Evolutionary conservation across 2,113 vertebrate species (phyloP).

Genomic region (Entosphenus tridentatus): DNA sequence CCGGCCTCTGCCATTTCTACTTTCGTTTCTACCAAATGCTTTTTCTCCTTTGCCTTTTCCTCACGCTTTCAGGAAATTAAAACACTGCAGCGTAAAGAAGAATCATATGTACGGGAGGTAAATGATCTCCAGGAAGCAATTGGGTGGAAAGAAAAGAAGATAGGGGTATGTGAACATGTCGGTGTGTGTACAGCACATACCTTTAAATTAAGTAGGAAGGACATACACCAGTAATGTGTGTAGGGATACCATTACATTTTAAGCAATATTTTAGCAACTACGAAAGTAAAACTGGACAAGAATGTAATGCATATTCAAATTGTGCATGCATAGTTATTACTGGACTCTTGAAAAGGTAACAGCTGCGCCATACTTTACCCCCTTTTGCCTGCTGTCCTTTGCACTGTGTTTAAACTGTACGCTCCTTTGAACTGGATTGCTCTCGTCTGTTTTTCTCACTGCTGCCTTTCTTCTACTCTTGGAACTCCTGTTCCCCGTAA

Average conservation of each 20-base stretch:
- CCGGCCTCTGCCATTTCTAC: conserved; percentile 17
- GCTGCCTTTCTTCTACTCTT: conserved; percentile 11
- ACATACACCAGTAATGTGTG: too few relatives aligned
- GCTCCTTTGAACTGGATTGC: conserved; percentile 11
- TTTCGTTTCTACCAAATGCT: conserved; percentile 15
- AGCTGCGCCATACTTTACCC: too few relatives aligned
- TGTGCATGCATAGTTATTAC: too few relatives aligned
- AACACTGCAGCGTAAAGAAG: conserved; percentile 49
- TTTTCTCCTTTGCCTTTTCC: conserved; percentile 11
- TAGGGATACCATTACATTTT: too few relatives aligned
- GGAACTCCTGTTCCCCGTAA: conserved; percentile 13
- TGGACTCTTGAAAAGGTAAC: too few relatives aligned
- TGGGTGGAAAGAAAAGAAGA: conserved; percentile 94
- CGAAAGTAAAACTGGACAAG: too few relatives aligned
- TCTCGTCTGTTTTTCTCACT: conserved; percentile 10
- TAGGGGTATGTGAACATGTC: conserved; percentile 29
- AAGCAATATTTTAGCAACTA: too few relatives aligned
- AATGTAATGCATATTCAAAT: too few relatives aligned
- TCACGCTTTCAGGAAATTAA: conserved; percentile 36
- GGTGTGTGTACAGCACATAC: too few relatives aligned
- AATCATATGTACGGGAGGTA: conserved; percentile 50
- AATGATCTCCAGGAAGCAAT: conserved; percentile 68
- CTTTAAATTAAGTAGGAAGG: too few relatives aligned
- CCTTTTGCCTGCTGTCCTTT: conserved; percentile 1
- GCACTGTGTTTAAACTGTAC: conserved; percentile 8